Evolutionary conservation across 2,888 invertebrate species (phyloP).

Genomic region (Orthonychiurus folsomi): DNA sequence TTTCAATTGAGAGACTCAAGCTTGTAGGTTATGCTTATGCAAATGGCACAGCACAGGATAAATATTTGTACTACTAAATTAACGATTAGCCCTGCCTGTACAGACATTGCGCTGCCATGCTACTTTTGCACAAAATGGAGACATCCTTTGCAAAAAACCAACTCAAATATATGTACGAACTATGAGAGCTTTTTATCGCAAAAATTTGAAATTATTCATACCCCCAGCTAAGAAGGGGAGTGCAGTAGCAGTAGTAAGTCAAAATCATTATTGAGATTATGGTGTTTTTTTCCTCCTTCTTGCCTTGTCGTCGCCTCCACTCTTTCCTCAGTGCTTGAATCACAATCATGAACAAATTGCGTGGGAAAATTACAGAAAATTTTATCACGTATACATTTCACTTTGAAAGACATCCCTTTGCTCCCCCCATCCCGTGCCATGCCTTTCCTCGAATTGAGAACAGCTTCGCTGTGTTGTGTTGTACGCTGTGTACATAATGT

Average conservation of each 20-base stretch:
- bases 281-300: conserved; percentile 3
- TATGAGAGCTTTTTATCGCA: not conserved
- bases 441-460: not conserved
- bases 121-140: too few relatives aligned
- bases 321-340: conserved; percentile 18
- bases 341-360: conserved; percentile 37
- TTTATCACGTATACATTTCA: conserved; percentile 35
- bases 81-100: too few relatives aligned
- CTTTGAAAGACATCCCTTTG: not conserved
- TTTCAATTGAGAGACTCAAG: too few relatives aligned
- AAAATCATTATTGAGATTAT: not conserved
- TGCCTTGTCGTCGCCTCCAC: too few relatives aligned
- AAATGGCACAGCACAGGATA: too few relatives aligned
- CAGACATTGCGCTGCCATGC: not conserved
- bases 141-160: conserved; percentile 1
- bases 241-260: not conserved
- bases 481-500: too few relatives aligned
- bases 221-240: too few relatives aligned
- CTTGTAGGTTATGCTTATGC: too few relatives aligned
- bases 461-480: not conserved
- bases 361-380: conserved; percentile 40
- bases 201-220: not conserved
- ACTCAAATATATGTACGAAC: not conserved
- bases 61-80: too few relatives aligned
- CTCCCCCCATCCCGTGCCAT: not conserved